Percentiles rank a stretch among this genome's conserved stretches.
Evolutionary conservation across 2,797 vertebrate species (phyloP).

Genomic region (Pygocentrus nattereri): DNA sequence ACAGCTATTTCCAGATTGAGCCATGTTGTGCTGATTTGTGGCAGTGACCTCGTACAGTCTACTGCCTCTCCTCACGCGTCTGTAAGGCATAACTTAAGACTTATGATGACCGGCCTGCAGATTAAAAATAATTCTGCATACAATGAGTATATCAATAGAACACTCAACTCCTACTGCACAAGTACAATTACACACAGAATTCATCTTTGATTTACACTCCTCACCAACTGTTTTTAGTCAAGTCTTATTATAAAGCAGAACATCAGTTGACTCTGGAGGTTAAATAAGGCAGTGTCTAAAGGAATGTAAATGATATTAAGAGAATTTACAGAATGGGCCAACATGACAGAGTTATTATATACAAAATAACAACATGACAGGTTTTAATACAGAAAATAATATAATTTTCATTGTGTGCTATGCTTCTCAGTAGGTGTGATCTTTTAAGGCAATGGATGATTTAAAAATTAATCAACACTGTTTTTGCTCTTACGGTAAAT

Average conservation of each 20-base stretch:
- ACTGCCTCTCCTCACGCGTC: background rate
- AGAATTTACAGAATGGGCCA: no score
- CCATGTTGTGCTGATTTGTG: background rate
- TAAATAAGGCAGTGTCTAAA: background rate
- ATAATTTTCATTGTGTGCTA: background rate
- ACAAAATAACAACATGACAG: background rate
- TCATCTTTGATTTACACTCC: no score
- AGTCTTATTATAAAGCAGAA: background rate
- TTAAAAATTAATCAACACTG: no score
- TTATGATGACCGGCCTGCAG: background rate
- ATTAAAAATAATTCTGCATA: background rate
- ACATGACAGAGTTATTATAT: no score
- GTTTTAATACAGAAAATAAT: no score
- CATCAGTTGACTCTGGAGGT: background rate
- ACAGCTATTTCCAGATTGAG: background rate
- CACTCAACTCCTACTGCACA: background rate
- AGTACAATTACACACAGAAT: background rate
- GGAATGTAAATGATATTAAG: background rate
- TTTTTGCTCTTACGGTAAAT: no score
- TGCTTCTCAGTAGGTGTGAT: no score
- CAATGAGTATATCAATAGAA: background rate
- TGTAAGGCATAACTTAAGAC: conserved; percentile 5
- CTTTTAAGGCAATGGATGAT: no score
- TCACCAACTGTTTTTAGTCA: background rate
- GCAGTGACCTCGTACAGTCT: background rate